phyloP scores from a whole-genome alignment of 2,888 invertebrate species.

The Microctonus hyperodae region DNA sequence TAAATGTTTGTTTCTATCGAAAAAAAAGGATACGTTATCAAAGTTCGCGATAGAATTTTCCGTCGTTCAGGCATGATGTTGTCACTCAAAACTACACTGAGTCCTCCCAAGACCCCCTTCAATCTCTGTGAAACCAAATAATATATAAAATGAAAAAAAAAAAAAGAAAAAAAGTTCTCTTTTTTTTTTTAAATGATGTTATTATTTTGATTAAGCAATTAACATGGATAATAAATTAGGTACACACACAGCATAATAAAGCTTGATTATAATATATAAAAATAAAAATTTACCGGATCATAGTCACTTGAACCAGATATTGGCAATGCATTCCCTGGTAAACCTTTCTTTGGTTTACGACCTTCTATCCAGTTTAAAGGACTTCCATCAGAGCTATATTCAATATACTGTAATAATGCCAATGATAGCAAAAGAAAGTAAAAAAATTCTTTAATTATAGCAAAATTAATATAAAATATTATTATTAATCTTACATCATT shows the following conservation, averaged over 20 bases:
- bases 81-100: constrained; percentile 40
- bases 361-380: constrained; percentile 53
- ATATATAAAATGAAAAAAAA: constrained; percentile 30
- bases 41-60: constrained; percentile 33
- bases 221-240: no score
- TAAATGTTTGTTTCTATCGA: not conserved
- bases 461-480: no score
- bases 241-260: no score
- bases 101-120: constrained; percentile 44
- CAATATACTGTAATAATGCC: constrained; percentile 45
- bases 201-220: no score
- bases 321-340: constrained; percentile 46
- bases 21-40: constrained; percentile 59
- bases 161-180: no score
- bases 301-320: constrained; percentile 36
- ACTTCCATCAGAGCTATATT: constrained; percentile 44
- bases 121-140: no score
- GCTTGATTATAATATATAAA: no score
- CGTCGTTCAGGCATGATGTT: constrained; percentile 39
- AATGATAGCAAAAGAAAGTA: not conserved
- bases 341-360: constrained; percentile 44
- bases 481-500: constrained; percentile 43
- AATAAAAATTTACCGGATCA: constrained; percentile 46
- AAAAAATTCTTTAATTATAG: no score
- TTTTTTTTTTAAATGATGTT: no score